These are phyloP conservation scores for Spinus olivaceus DNA, from an alignment of 2,797 vertebrate species.

Conservation along the genomic window DNA sequence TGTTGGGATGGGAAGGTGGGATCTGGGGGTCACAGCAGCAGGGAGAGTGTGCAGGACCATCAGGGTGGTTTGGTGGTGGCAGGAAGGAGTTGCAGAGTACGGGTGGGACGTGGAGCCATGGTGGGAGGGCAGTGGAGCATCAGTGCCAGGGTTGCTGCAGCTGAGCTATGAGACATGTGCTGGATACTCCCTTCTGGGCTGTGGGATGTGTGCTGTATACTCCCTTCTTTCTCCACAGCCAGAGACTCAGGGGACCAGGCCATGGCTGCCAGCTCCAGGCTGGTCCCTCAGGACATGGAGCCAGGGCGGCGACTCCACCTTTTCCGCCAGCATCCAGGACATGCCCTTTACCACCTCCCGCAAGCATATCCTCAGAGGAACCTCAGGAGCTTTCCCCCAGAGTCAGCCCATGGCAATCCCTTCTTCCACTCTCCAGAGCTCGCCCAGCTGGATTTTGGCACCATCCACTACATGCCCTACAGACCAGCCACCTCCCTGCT, in stretches of 20 bases:
- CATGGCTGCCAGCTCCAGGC: conserved; percentile 56
- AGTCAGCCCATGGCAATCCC: conserved; percentile 76
- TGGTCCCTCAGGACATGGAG: conserved; percentile 78
- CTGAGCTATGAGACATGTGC: neutral
- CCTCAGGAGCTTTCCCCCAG: conserved; percentile 74
- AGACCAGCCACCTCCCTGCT: conserved; percentile 68
- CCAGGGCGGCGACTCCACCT: conserved; percentile 86
- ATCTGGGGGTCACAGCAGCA: fast-evolving
- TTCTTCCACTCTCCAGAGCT: conserved; percentile 80
- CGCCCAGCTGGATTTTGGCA: conserved; percentile 76
- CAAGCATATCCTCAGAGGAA: conserved; percentile 73
- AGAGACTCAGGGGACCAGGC: conserved; percentile 75
- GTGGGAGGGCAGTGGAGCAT: neutral
- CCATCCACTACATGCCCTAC: conserved; percentile 79
- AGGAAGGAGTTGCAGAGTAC: neutral
- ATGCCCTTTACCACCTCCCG: conserved; percentile 81
- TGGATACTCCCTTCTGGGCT: neutral
- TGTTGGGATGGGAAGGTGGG: neutral
- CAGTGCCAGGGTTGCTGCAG: neutral
- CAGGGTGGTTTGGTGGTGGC: neutral
- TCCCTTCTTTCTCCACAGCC: conserved; percentile 74
- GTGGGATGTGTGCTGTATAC: neutral
- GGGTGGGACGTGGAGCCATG: fast-evolving
- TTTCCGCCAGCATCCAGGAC: conserved; percentile 81
- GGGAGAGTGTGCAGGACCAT: neutral